phyloP scores from a whole-genome alignment of 2,888 invertebrate species.

The Monoplex corrugatus region DNA sequence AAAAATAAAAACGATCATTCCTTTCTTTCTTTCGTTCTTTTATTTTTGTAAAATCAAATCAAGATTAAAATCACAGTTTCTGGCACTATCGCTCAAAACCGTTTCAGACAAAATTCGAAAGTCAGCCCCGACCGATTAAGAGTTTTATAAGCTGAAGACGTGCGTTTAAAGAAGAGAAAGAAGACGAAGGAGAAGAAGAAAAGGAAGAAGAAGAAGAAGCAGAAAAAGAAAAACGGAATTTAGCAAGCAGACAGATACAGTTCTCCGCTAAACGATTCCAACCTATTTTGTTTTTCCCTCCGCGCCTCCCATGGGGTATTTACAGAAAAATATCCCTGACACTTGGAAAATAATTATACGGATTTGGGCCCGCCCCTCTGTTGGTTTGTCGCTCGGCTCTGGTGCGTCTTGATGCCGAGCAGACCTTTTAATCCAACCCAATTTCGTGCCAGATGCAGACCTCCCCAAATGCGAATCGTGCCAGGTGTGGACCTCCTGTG shows the following conservation, averaged over 20 bases:
- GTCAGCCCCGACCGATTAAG: too few species aligned
- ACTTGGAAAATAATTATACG: conserved; percentile 48
- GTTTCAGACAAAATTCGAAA: too few species aligned
- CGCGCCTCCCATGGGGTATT: conserved; percentile 8
- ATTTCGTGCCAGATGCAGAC: conserved; percentile 50
- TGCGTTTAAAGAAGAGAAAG: background rate
- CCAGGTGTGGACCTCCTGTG: conserved; percentile 49
- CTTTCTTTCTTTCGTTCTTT: too few species aligned
- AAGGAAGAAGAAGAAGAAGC: too few species aligned
- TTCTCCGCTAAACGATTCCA: conserved; percentile 33
- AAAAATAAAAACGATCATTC: background rate
- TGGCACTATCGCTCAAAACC: too few species aligned
- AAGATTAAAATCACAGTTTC: too few species aligned
- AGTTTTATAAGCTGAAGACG: too few species aligned
- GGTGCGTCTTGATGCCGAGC: background rate
- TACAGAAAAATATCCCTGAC: conserved; percentile 48
- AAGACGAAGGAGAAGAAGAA: too few species aligned
- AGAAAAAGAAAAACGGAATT: too few species aligned
- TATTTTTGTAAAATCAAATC: too few species aligned
- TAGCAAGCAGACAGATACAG: background rate
- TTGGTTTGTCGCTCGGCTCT: background rate
- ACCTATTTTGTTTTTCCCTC: conserved; percentile 15
- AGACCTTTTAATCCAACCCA: conserved; percentile 31
- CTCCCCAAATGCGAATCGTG: conserved; percentile 41
- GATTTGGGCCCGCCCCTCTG: background rate